These are phyloP conservation scores for Cetoscarus ocellatus DNA, from an alignment of 2,797 vertebrate species.

Conservation along the genomic window DNA sequence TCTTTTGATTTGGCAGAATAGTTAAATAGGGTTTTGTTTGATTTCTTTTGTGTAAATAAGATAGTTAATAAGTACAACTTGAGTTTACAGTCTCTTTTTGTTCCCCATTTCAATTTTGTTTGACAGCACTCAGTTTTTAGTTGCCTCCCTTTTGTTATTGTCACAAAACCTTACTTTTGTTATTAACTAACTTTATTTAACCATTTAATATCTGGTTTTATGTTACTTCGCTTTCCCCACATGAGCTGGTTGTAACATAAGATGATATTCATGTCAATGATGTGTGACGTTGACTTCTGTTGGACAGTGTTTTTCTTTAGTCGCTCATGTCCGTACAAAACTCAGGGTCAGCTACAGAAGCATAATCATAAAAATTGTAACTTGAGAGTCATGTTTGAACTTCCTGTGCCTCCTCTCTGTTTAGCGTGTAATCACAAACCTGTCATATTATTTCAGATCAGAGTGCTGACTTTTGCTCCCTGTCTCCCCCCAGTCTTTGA, in stretches of 20 bases:
- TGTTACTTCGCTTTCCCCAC: too few relatives aligned
- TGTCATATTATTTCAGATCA: constrained; percentile 16
- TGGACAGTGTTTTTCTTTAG: background rate
- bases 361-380: background rate
- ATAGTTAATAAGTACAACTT: too few relatives aligned
- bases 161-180: too few relatives aligned
- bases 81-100: too few relatives aligned
- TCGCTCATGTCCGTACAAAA: constrained; percentile 5
- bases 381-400: constrained; percentile 16
- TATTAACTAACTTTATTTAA: too few relatives aligned
- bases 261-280: background rate
- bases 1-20: too few relatives aligned
- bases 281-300: constrained; percentile 14
- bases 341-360: constrained; percentile 16
- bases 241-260: background rate
- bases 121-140: too few relatives aligned
- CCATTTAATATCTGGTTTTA: too few relatives aligned
- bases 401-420: constrained; percentile 1
- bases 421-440: constrained; percentile 1
- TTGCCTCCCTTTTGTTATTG: too few relatives aligned
- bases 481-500: constrained; percentile 7
- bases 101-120: too few relatives aligned
- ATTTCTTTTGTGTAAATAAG: too few relatives aligned
- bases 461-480: constrained; percentile 19
- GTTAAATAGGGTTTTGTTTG: too few relatives aligned